Evolutionary conservation across 2,113 vertebrate genomes (phyloP), one percentile per base, ranked within the genome.

Genomic region (Varanus komodoensis): DNA sequence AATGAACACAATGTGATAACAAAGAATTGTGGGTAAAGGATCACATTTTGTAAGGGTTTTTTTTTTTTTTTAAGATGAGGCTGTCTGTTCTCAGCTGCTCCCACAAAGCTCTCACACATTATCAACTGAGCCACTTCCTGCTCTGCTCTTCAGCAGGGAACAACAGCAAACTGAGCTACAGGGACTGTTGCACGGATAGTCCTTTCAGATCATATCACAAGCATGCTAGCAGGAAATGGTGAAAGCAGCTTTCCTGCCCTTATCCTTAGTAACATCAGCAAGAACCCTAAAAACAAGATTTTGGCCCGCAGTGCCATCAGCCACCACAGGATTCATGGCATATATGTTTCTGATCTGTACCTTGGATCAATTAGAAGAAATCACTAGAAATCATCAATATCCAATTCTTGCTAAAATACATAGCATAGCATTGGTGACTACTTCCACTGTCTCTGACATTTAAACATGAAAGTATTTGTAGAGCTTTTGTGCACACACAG

Each of bases 211-310:
- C 87, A 84, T 87, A 81, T 94, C 92, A 29, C 23, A 92, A 14
- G 87, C 90, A 74, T 7, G 1, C 11, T 88, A 91, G 89, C 95
- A 96, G 95, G 96, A 96, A 96, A 94, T 94, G 95, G 95, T 94
- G 90, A 84, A 15, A 0, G 86, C 90, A 68, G 82, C 93, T 88
- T 82, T 89, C 78, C 91, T 93, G 89, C 81, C 82, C n/a, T 89
- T 94, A 94, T 92, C 93, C 94, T 57, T 64, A 90, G 87, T 85
- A 86, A 88, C 89, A 87, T 87, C 89, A 92, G 57, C 79, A 92
- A 78, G 17, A 82, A 48, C 89, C 87, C 77, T 80, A 74, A 92
- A 94, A 93, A 92, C 83, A 71, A 0, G 80, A 82, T 84, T 94
- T 86, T 77, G 91, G 86, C 81, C 93, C 92, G 87, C 89, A 92